Conservation (phyloP, 1,140 invertebrate genomes). For the Mizuhopecten yessoensis region DNA sequence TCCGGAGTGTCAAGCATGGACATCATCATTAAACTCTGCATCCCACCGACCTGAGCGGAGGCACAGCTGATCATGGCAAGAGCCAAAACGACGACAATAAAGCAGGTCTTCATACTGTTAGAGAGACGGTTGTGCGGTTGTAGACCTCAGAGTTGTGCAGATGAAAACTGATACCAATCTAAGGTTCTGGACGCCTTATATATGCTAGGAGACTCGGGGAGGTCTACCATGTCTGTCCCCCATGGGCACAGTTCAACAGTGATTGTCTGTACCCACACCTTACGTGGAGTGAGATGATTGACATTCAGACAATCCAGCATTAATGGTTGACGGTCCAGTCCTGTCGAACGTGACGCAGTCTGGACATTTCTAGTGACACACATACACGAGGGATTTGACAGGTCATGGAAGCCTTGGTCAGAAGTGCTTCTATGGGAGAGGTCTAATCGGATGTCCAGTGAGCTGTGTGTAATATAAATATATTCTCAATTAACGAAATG, state of each 20-base stretch:
- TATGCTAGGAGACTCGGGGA: not conserved
- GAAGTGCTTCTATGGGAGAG: not conserved
- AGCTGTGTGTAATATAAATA: no score
- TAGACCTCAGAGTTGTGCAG: not conserved
- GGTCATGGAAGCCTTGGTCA: not conserved
- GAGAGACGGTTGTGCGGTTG: not conserved
- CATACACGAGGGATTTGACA: not conserved
- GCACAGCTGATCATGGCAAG: conserved; percentile 3
- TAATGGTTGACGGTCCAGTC: no score
- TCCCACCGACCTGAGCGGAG: not conserved
- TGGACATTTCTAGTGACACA: not conserved
- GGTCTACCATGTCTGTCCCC: not conserved
- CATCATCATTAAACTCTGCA: conserved; percentile 24
- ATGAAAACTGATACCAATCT: not conserved
- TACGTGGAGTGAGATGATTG: not conserved
- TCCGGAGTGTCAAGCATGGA: not conserved
- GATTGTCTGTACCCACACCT: not conserved
- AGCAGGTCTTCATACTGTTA: not conserved
- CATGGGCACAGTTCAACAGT: not conserved
- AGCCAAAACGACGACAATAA: not conserved
- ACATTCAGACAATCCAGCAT: not conserved
- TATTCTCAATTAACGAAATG: no score
- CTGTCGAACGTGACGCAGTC: not conserved
- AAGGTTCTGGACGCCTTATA: not conserved
- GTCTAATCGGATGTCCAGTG: no score